Evolutionary conservation across 1,140 invertebrate genomes (phyloP), one percentile per base, ranked within the genome.

Genomic region (Neuroterus valhalla): DNA sequence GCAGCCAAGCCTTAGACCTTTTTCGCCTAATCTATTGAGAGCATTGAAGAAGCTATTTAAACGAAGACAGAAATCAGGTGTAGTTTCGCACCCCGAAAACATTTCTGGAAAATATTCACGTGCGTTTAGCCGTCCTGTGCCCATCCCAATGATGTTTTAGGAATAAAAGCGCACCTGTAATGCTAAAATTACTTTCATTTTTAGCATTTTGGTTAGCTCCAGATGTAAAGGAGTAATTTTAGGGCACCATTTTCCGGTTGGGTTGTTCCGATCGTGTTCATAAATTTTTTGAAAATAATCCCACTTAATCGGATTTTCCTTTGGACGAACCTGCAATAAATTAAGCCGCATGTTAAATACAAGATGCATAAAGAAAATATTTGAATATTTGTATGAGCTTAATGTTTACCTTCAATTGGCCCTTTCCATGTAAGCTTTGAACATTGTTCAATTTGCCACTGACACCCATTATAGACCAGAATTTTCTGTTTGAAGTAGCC

Each of bases 161-260:
- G 17, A 68, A 46, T 15, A 68, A 68, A 45, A 38, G 14, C 45
- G 31, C 71, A 75, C 76, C 21, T 81, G 72, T 12, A 46, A 38
- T 12, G 72, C 76, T 71, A 74, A 75, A 2, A n/a, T 42, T 2
- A 81, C 75, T 44, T 75, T 66, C 72, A 78, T 78, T 71, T 76
- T 81, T 23, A 66, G n/a, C 10, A 70, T 19, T 50, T 71, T 81
- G 31, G 43, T 77, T 15, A 81, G 21, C 19, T 76, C 17, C 21
- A 78, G 21, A 31, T 81, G 77, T 3, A 73, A 17, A 0, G 55
- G 12, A 8, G 72, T 70, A 31, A 78, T 71, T 74, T 76, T 78
- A 12, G 77, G 79, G 21, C 79, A 81, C 42, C 76, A 44, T 19
- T 66, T 66, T 6, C 15, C 42, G 6, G 55, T 43, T 43, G 46